Conservation (phyloP, 2,888 invertebrate genomes). For the Amphipyra berbera region DNA sequence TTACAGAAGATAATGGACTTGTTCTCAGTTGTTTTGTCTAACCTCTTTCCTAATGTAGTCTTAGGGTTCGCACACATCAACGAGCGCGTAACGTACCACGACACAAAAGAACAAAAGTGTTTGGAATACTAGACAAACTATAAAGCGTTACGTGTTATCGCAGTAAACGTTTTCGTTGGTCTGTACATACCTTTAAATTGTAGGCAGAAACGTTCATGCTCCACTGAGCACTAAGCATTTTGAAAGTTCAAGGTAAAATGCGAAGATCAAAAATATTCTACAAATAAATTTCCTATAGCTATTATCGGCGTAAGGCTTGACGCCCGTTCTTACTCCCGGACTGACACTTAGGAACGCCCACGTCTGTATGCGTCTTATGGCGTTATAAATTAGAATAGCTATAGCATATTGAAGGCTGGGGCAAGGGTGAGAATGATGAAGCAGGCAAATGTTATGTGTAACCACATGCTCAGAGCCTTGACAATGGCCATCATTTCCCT, state of each 20-base stretch:
- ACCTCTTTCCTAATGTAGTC: background rate
- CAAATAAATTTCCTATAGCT: constrained; percentile 8
- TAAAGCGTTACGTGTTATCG: background rate
- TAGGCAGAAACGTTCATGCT: constrained; percentile 12
- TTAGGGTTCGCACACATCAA: background rate
- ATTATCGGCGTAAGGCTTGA: constrained; percentile 24
- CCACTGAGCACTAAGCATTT: constrained; percentile 16
- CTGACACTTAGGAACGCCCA: constrained; percentile 43
- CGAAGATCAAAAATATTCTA: constrained; percentile 14
- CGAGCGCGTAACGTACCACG: background rate
- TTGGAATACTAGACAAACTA: background rate
- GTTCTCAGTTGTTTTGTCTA: constrained; percentile 1
- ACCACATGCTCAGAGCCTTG: too few species aligned
- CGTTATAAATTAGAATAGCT: constrained; percentile 7
- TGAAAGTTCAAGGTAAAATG: constrained; percentile 35
- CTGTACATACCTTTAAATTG: background rate
- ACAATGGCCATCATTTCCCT: too few species aligned
- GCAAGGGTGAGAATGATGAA: constrained; percentile 9
- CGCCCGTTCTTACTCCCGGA: constrained; percentile 31
- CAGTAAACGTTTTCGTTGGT: background rate
- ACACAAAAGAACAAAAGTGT: background rate
- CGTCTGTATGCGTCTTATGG: constrained; percentile 12
- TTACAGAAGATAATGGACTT: background rate
- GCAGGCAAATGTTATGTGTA: too few species aligned
- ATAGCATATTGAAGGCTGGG: constrained; percentile 11